A percentile compares a stretch with the other conserved stretches of the same genome.
phyloP scores from a whole-genome alignment of 2,113 vertebrate genomes.

The Macheiramphus alcinus region DNA sequence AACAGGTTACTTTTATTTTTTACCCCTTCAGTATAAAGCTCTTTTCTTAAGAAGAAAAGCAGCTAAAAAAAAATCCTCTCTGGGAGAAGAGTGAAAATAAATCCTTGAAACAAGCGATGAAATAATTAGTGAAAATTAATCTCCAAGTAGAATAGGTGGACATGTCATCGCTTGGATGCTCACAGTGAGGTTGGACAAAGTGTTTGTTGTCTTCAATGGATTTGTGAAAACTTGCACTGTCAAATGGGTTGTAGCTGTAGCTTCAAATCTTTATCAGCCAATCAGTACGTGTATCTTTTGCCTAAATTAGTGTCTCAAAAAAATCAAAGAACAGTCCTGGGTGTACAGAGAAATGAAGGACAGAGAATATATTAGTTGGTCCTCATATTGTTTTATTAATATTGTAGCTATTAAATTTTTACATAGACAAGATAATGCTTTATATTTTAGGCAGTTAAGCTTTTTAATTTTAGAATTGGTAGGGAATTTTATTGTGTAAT shows the following conservation, averaged over 20 bases:
- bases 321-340: neutral
- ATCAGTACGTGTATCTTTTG: neutral
- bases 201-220: neutral
- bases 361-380: neutral
- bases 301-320: neutral
- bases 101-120: neutral
- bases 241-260: neutral
- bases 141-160: neutral
- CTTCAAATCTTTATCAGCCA: neutral
- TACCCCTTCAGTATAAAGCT: neutral
- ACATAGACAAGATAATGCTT: slow-evolving; percentile 30
- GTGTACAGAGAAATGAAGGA: neutral
- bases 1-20: neutral
- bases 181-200: neutral
- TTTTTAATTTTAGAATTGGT: slow-evolving; percentile 60
- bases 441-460: slow-evolving; percentile 48
- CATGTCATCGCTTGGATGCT: neutral
- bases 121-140: neutral
- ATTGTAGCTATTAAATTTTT: slow-evolving; percentile 47
- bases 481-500: slow-evolving; percentile 56
- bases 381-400: slow-evolving; percentile 39
- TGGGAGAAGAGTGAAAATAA: neutral
- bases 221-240: neutral
- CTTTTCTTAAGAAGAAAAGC: neutral
- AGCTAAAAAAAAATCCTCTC: neutral